phyloP scores from a whole-genome alignment of 2,797 vertebrate genomes.

The Falco novaeseelandiae region DNA sequence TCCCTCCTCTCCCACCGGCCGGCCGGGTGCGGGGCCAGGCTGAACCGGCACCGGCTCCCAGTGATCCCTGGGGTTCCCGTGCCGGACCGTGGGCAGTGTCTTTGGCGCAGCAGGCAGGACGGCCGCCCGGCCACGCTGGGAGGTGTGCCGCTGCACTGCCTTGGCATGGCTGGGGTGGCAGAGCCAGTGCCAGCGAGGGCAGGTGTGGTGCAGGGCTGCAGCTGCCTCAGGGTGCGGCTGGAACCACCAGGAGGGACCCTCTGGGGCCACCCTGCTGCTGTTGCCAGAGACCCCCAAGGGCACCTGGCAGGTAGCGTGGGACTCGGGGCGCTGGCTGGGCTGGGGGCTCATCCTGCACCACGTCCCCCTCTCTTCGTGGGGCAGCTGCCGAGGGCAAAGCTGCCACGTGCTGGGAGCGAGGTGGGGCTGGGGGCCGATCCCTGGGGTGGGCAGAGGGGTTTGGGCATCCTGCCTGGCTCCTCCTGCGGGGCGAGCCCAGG shows the following conservation, averaged over 20 bases:
- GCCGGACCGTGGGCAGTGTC: not conserved
- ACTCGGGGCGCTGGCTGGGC: fast-evolving
- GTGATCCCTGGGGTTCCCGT: fast-evolving
- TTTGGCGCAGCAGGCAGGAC: not conserved
- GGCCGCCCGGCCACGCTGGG: not conserved
- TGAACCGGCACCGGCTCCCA: fast-evolving
- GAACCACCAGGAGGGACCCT: not conserved
- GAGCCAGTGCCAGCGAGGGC: not conserved
- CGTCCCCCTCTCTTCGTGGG: not conserved
- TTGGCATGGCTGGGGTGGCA: not conserved
- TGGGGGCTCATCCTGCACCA: not conserved
- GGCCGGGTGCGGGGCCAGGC: not conserved
- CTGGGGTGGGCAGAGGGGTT: not conserved
- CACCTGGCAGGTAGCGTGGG: not conserved
- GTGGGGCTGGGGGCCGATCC: not conserved
- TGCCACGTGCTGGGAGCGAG: fast-evolving
- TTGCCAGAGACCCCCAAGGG: not conserved
- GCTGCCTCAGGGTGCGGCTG: not conserved
- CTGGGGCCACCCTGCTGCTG: not conserved
- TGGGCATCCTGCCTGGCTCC: not conserved
- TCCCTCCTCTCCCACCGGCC: not conserved
- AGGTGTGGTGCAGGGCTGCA: not conserved
- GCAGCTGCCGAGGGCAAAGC: fast-evolving
- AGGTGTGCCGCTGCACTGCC: not conserved
- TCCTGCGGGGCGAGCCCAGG: not conserved